Evolutionary conservation across 2,113 vertebrate species (phyloP).

Genomic region (Planiliza haematocheilus): DNA sequence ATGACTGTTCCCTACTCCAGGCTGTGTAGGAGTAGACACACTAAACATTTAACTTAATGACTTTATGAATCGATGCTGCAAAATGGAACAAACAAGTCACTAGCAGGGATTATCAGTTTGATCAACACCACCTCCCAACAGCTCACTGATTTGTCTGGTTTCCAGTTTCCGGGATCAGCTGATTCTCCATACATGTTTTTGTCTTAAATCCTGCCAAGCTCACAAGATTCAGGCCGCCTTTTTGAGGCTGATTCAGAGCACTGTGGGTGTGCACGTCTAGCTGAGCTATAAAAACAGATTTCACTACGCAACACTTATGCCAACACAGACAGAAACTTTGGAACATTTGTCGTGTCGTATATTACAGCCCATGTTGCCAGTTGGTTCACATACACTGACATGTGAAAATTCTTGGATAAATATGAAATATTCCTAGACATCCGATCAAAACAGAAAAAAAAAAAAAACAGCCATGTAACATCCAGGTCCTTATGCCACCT

Average conservation of each 20-base stretch:
- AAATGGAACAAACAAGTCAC: neutral
- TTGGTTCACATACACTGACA: neutral
- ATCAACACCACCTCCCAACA: neutral
- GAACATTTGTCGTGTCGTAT: neutral
- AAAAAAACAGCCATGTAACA: conserved; percentile 12
- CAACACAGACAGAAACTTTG: neutral
- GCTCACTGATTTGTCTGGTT: conserved; percentile 21
- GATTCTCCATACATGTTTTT: conserved; percentile 12
- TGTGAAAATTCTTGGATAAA: neutral
- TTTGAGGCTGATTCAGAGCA: neutral
- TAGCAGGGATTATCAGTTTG: neutral
- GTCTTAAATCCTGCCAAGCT: conserved; percentile 29
- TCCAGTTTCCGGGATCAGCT: conserved; percentile 31
- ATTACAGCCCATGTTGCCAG: neutral
- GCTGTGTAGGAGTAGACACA: too few species aligned
- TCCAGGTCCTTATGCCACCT: conserved; percentile 46
- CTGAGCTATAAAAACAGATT: conserved; percentile 26
- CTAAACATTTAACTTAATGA: too few species aligned
- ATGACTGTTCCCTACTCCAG: neutral
- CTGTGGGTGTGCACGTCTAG: conserved; percentile 11
- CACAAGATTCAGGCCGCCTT: conserved; percentile 18
- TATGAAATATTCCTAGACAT: conserved; percentile 17
- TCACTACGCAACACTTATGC: neutral
- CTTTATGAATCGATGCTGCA: neutral
- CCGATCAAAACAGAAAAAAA: conserved; percentile 8